phyloP scores from a whole-genome alignment of 2,888 invertebrate genomes.

The Heliconius ismenius region DNA sequence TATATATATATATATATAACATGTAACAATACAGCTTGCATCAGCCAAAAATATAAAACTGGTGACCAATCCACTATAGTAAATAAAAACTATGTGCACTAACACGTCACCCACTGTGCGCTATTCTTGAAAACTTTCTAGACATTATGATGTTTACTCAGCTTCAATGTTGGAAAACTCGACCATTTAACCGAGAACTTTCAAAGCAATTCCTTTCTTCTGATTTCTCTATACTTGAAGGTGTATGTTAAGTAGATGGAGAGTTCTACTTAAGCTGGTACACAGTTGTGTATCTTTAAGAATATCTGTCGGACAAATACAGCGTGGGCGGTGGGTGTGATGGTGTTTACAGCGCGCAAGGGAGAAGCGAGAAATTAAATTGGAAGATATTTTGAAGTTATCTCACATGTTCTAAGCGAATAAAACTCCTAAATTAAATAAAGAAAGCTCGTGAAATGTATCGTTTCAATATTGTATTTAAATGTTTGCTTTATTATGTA shows the following conservation, averaged over 20 bases:
- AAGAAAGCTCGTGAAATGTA: background rate
- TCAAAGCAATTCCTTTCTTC: conserved; percentile 24
- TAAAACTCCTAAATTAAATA: conserved; percentile 46
- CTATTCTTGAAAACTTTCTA: conserved; percentile 70
- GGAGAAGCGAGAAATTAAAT: conserved; percentile 79
- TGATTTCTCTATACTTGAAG: conserved; percentile 16
- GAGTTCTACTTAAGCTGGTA: conserved; percentile 38
- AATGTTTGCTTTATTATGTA: background rate
- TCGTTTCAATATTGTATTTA: background rate
- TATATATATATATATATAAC: too few relatives aligned
- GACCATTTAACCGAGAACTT: conserved; percentile 56
- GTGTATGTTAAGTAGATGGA: conserved; percentile 33
- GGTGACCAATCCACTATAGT: conserved; percentile 19
- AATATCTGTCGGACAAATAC: conserved; percentile 74
- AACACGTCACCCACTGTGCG: conserved; percentile 40
- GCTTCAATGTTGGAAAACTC: conserved; percentile 51
- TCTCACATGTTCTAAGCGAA: conserved; percentile 22
- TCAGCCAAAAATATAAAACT: conserved; percentile 10
- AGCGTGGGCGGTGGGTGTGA: conserved; percentile 58
- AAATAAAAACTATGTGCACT: conserved; percentile 34
- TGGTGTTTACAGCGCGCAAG: conserved; percentile 77
- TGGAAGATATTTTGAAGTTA: conserved; percentile 48
- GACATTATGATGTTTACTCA: conserved; percentile 66
- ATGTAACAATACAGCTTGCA: too few relatives aligned
- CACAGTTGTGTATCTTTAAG: conserved; percentile 62